Base-by-base conservation (phyloP, 2,888 invertebrate species). In the Baccha elongata region DNA sequence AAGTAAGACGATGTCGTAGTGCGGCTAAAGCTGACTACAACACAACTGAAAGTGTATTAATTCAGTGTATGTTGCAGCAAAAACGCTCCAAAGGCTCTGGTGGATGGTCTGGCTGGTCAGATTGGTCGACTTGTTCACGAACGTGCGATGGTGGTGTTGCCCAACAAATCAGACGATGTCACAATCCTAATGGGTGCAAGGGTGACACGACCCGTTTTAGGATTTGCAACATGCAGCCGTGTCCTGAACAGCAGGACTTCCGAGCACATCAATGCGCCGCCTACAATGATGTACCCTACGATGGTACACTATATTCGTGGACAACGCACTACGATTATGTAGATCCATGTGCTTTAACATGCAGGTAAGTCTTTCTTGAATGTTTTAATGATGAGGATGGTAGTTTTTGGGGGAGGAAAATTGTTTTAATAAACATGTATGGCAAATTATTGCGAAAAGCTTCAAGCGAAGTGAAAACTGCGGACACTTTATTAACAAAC, bases 131-230 rank as follows among this genome's bases (percentile, higher is more conserved):
- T 0, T 98, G 98, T 89, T 96, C 98, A 0, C 92, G 98, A 86
- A 96, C 96, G 0, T 98, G 98, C 88, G 98, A 97, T 86, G 98
- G 98, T 1, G 98, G 98, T 26, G 96, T 97, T 67, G 94, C 97
- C 11, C 94, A 96, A 79, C 98, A 98, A 90, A 93, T 97, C 76
- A 92, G 98, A 84, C 94, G 96, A 37, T 98, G 98, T 89, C 94
- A 95, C 85, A 93, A 94, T 17, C 92, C 94, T 3, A 93, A 94
- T 1, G 94, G 94, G 7, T 98, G 98, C 88, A 92, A 94, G 67
- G 97, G 97, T 10, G 96, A 96, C 86, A 94, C 95, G 1, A 94
- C 96, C 40, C 93, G 96, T 69, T 96, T 97, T 92, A 95, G 96
- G 91, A n/a, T n/a, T n/a, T n/a, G n/a, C n/a, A n/a, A 98, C 89